Evolutionary conservation across 2,888 invertebrate genomes (phyloP).

Genomic region (Corythucha ciliata): DNA sequence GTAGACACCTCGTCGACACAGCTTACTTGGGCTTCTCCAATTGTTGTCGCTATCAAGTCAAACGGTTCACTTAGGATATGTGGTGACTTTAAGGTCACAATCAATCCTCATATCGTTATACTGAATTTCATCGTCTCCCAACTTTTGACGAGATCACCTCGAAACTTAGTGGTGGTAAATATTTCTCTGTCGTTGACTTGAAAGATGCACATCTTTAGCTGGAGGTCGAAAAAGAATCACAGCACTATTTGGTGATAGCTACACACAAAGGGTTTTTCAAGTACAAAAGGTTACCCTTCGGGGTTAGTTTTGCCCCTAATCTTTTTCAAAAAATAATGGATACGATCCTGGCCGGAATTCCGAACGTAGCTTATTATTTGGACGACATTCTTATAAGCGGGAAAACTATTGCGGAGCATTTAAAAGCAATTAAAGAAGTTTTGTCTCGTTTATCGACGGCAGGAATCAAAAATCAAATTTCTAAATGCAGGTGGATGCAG

Average conservation of each 20-base stretch:
- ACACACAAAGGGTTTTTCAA: conserved; percentile 5
- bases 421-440: background rate
- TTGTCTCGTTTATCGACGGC: conserved; percentile 1
- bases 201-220: conserved; percentile 10
- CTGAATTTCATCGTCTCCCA: conserved; percentile 12
- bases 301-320: conserved; percentile 9
- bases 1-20: conserved; percentile 2
- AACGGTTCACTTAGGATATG: background rate
- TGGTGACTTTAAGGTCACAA: conserved; percentile 9
- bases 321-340: conserved; percentile 17
- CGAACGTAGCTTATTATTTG: background rate
- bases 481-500: conserved; percentile 12
- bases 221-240: conserved; percentile 7
- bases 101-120: conserved; percentile 5
- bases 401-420: background rate
- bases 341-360: conserved; percentile 5
- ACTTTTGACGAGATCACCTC: conserved; percentile 12
- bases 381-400: conserved; percentile 17
- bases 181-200: conserved; percentile 8
- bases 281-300: conserved; percentile 4
- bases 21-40: conserved; percentile 5
- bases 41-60: conserved; percentile 13
- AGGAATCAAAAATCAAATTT: background rate
- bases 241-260: background rate
- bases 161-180: conserved; percentile 1